Conservation (phyloP, 92 coral and sea anemone species). For the Palythoa grandis region DNA sequence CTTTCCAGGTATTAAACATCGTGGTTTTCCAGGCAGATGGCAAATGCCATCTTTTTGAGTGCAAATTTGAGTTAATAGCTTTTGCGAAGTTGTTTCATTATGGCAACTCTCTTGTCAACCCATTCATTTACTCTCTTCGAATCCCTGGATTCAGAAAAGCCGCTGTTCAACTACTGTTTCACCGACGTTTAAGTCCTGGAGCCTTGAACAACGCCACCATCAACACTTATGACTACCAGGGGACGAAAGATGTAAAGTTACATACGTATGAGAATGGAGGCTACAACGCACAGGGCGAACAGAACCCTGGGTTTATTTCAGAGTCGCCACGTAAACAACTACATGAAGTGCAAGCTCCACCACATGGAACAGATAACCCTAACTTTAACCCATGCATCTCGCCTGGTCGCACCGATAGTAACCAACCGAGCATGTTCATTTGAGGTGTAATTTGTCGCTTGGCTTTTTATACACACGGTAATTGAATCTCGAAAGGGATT, state of each 20-base stretch:
- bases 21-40: not conserved
- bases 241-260: not conserved
- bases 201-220: conserved; percentile 1
- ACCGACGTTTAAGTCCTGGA: not conserved
- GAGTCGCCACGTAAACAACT: not conserved
- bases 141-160: conserved; percentile 40
- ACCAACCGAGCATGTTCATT: conserved; percentile 29
- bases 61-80: conserved; percentile 36
- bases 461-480: no score
- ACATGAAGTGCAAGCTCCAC: not conserved
- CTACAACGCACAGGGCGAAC: not conserved
- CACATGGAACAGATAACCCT: not conserved
- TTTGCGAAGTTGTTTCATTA: conserved; percentile 36
- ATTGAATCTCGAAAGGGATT: not conserved
- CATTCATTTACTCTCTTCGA: conserved; percentile 32
- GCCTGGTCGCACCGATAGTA: not conserved
- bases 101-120: conserved; percentile 38
- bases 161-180: conserved; percentile 17
- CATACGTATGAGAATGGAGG: not conserved
- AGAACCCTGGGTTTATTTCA: conserved; percentile 11
- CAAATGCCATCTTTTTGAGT: conserved; percentile 25
- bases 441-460: not conserved
- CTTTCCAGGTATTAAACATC: conserved; percentile 29
- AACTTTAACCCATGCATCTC: conserved; percentile 8
- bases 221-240: conserved; percentile 14